Evolutionary conservation across 2,113 vertebrate genomes (phyloP), one percentile per base, ranked within the genome.

Genomic region (Puffinus mauretanicus): DNA sequence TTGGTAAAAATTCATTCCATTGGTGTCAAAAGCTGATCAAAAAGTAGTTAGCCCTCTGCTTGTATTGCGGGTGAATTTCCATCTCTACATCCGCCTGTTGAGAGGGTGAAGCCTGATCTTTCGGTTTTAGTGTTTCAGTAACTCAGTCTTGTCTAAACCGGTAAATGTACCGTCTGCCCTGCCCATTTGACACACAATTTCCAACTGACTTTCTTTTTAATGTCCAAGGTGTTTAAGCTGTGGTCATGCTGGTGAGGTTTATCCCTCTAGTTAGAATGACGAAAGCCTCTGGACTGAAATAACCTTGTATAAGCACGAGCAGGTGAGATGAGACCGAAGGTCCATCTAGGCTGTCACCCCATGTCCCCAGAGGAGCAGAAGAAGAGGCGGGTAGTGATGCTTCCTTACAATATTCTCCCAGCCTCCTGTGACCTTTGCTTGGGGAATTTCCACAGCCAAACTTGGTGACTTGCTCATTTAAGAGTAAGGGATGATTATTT

Each of bases 371-470:
- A 57, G 78, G 32, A 89, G 60, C 72, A 86, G 44, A 70, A 65
- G 57, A 16, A 9, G 24, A 65, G 7, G 5, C 1, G 0, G 36
- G 19, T 11, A 3, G 25, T 42, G 70, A 3, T 22, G 38, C 57
- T 87, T 62, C 61, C 58, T 81, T 78, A 26, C 15, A 26, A 1
- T 20, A 6, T 75, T 70, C 46, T 66, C n/a, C 52, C 36, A 79
- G 7, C 19, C 32, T 91, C 73, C 38, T 21, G 32, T 51, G 69
- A 32, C 49, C 61, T 80, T 76, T 88, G 36, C 16, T 29, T 86
- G 36, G 40, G 34, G 30, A 80, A 52, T 57, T 96, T 77, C 75
- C 58, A 58, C 57, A 40, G 66, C 71, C 52, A 52, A 19, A 26
- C 20, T 34, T 44, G 10, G 24, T 60, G n/a, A 79, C 47, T 88